Base-by-base conservation (phyloP, 2,113 vertebrate species). In the Mohoua ochrocephala region DNA sequence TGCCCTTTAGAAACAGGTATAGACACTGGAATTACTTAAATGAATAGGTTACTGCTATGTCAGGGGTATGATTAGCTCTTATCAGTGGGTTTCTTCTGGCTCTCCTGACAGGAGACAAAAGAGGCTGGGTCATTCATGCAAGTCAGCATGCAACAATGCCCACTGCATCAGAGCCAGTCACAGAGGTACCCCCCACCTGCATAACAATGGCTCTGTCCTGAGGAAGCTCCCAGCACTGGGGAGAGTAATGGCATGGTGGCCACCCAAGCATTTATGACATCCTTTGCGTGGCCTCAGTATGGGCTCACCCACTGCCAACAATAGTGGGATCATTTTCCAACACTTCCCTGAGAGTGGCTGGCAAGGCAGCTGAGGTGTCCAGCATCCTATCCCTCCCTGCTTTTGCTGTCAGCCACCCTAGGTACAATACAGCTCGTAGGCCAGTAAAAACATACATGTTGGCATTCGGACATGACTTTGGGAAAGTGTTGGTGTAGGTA, bases 11-110 rank as follows among this genome's bases (percentile, higher is more conserved):
- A 89, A 87, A 64, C 26, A 83, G 45, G 35, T 69, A 47, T 15
- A 63, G 82, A 93, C 77, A 67, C 75, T 57, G 68, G 95, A 87
- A 74, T 80, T 42, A 45, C 59, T 74, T 33, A 61, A 93, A 59
- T 61, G 57, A 87, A 85, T 76, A 87, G 52, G 15, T 59, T 83
- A 16, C 50, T 60, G 37, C 41, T 82, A 8, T 6, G 7, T 76
- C 26, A 78, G 17, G 31, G 31, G 7, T 4, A 2, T 71, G 64
- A 74, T 83, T 85, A 61, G 11, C 50, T 78, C 57, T 76, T 79
- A 85, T 76, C 70, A 65, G 56, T 65, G 61, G 30, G 33, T 83
- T 89, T 93, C 49, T 87, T 82, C 57, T 63, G 52, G 33, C 13
- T 69, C 1, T 82, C 26, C 37, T 45, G 60, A 37, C 33, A 47